phyloP scores from a whole-genome alignment of 2,113 vertebrate species.

The Dasyurus viverrinus region DNA sequence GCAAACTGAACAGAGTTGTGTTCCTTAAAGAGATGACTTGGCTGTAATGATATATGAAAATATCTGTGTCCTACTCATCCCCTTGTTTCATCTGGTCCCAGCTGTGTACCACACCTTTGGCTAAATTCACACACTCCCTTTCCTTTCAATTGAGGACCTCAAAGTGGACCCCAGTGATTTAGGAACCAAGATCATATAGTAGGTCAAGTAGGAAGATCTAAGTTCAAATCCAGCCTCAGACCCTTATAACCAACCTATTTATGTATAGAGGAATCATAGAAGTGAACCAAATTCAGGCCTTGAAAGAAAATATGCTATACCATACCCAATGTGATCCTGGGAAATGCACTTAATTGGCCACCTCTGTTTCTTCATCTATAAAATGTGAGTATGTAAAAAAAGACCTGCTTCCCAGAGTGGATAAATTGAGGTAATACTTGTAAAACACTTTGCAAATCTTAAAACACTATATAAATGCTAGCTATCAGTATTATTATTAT shows the following conservation, averaged over 20 bases:
- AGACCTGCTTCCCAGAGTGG: no score
- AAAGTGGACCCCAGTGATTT: not conserved
- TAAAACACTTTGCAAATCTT: not conserved
- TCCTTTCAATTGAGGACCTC: not conserved
- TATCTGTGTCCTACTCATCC: not conserved
- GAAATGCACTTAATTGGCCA: not conserved
- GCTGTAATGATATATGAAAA: not conserved
- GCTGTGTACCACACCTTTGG: not conserved
- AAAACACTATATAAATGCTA: not conserved
- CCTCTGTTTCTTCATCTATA: no score
- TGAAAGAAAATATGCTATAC: no score
- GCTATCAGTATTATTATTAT: not conserved
- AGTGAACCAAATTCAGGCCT: no score
- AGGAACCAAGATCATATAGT: not conserved
- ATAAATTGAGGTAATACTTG: no score
- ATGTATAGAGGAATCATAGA: no score
- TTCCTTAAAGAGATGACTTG: not conserved
- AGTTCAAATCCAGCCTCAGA: not conserved
- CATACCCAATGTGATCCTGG: not conserved
- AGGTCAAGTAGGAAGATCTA: not conserved
- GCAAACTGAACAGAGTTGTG: not conserved
- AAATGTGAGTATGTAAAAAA: no score
- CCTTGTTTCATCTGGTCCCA: not conserved
- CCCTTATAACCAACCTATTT: no score
- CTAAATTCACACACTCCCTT: not conserved